Evolutionary conservation across 1,140 invertebrate genomes (phyloP).

Genomic region (Brachionus asplanchnoidis): DNA sequence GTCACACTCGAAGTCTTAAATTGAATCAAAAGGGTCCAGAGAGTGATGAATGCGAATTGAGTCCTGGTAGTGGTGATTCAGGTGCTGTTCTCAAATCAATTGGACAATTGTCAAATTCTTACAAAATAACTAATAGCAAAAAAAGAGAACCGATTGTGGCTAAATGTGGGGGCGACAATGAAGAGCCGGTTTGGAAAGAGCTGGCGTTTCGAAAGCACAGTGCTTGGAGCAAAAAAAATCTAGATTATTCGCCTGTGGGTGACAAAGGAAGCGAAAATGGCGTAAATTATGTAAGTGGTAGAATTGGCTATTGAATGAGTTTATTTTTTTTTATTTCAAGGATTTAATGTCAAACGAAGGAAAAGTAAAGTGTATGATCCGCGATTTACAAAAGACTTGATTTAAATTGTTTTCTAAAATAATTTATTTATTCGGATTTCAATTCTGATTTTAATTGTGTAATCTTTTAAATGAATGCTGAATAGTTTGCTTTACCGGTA

Average conservation of each 20-base stretch:
- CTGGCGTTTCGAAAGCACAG: slow-evolving; percentile 24
- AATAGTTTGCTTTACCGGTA: neutral
- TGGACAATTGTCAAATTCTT: neutral
- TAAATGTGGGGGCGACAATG: neutral
- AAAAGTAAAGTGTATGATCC: neutral
- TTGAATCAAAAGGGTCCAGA: neutral
- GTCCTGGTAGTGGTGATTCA: neutral
- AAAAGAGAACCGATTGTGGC: neutral
- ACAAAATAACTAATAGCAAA: neutral
- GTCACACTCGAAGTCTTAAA: neutral
- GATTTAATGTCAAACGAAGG: neutral
- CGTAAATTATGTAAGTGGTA: too few relatives aligned
- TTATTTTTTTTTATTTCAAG: neutral
- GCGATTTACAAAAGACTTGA: slow-evolving; percentile 13
- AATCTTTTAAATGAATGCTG: neutral
- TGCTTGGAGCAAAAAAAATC: slow-evolving; percentile 22
- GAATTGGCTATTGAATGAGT: neutral
- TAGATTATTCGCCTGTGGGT: neutral
- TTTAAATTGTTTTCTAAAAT: neutral
- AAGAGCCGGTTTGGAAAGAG: slow-evolving; percentile 35
- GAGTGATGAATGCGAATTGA: neutral
- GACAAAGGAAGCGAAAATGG: neutral
- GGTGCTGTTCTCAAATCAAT: neutral
- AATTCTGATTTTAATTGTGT: neutral
- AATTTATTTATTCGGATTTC: neutral